Base-by-base conservation (phyloP, 2,113 vertebrate genomes). In the Parotia lawesii region DNA sequence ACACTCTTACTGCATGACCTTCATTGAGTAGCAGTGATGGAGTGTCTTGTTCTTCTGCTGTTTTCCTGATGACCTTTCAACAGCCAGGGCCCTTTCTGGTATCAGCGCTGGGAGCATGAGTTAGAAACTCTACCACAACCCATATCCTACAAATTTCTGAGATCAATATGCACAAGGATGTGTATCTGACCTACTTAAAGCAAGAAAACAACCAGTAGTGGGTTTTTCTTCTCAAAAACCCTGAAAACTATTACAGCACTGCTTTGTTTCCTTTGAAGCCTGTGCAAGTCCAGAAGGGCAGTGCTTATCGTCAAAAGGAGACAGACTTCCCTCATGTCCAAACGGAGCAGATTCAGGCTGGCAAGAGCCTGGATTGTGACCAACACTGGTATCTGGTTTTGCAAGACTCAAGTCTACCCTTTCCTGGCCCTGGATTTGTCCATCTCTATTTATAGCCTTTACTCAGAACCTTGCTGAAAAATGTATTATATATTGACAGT, bases 401-500 rank as follows among this genome's bases (percentile, higher is more conserved):
- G 35, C 40, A 95, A 56, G 95, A 87, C 44, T 38, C 15, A 61
- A 85, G 74, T 79, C 71, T 85, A 48, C 56, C 75, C 40, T 95
- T 84, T 83, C 51, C 65, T 94, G 87, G 82, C 40, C 57, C 35
- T 0, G 1, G 35, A 80, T 95, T 80, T 93, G 62, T 83, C 85
- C 42, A 56, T 83, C 78, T 70, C 91, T 89, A 56, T 92, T 79
- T 89, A 88, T 93, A 93, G 69, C 45, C n/a, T 91, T 91, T 31
- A 54, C 58, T 76, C 1, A 0, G 47, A 91, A 44, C 58, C 67
- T 89, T 88, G 85, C 71, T 95, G 82, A 93, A 95, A 95, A 91
- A 94, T 92, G 31, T 72, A 40, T 74, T 94, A 37, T 84, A 62
- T 94, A 74, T 94, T 83, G 83, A 86, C 73, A 89, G 72, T 84